phyloP scores from a whole-genome alignment of 2,113 vertebrate species.

The Quiscalus mexicanus region DNA sequence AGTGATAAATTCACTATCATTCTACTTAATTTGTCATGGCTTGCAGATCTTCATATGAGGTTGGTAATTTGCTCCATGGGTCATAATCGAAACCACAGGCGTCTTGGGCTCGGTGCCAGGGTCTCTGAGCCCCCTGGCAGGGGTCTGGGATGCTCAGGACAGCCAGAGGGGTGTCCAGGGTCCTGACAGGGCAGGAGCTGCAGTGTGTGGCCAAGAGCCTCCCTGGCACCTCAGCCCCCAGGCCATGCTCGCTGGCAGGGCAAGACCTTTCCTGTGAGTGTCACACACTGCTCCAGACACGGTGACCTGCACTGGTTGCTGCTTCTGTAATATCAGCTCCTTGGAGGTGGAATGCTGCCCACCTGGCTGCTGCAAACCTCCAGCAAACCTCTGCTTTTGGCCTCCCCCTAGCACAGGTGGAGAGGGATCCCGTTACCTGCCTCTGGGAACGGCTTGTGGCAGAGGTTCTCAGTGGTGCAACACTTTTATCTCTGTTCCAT shows the following conservation, averaged over 20 bases:
- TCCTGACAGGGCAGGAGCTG: neutral
- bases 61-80: too few species aligned
- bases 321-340: accelerated
- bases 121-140: too few species aligned
- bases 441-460: neutral
- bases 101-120: too few species aligned
- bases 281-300: accelerated
- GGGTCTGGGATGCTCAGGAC: too few species aligned
- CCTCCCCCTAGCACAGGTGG: neutral
- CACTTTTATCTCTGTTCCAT: neutral
- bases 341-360: neutral
- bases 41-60: too few species aligned
- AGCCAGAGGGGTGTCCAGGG: too few species aligned
- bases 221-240: neutral
- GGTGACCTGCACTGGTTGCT: neutral
- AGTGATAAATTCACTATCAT: too few species aligned
- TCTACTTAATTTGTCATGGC: too few species aligned
- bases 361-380: accelerated
- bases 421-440: neutral
- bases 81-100: too few species aligned
- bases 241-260: accelerated
- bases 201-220: neutral
- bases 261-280: accelerated
- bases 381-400: neutral
- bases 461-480: neutral